Conservation (phyloP, 2,113 vertebrate species). For the Bos javanicus region DNA sequence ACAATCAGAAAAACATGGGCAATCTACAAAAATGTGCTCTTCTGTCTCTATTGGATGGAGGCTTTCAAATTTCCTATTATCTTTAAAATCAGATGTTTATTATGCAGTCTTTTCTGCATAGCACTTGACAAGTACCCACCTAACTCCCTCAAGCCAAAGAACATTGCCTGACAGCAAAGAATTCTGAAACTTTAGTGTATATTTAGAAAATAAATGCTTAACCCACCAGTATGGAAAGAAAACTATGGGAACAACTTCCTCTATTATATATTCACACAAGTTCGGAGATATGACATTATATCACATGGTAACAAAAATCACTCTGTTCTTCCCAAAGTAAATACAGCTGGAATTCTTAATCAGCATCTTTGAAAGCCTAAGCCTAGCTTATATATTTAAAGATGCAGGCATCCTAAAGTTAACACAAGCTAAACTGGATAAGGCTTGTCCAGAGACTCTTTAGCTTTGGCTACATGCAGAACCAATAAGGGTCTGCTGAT, state of each 20-base stretch:
- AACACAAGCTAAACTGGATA: neutral
- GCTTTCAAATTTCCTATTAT: neutral
- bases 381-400: slow-evolving; percentile 21
- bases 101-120: neutral
- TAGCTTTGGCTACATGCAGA: slow-evolving; percentile 7
- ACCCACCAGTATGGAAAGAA: neutral
- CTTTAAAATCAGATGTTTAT: neutral
- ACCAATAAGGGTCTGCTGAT: slow-evolving; percentile 8
- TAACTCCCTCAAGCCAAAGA: neutral
- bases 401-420: neutral
- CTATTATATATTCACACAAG: neutral
- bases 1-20: neutral
- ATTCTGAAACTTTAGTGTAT: neutral
- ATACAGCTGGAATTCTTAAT: slow-evolving; percentile 8
- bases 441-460: neutral
- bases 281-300: slow-evolving; percentile 30
- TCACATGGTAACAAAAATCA: slow-evolving; percentile 9
- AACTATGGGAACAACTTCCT: neutral
- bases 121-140: neutral
- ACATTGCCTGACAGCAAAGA: neutral
- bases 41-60: neutral
- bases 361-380: slow-evolving; percentile 39
- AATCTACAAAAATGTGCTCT: neutral
- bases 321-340: slow-evolving; percentile 15
- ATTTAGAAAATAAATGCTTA: neutral